phyloP scores from a whole-genome alignment of 2,888 invertebrate genomes.

The Chloroclysta siterata region DNA sequence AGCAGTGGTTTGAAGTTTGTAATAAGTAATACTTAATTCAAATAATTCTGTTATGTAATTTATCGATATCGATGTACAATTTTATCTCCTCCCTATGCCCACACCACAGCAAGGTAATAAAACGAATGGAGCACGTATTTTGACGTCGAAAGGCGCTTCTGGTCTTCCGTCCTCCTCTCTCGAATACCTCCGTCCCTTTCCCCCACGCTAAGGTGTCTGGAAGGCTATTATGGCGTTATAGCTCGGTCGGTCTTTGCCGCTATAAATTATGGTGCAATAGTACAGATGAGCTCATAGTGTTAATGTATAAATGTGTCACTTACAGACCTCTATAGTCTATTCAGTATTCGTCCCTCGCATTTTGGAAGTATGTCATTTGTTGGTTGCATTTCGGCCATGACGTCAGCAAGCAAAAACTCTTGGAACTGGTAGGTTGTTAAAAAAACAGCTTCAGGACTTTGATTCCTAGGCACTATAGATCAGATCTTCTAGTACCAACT shows the following conservation, averaged over 20 bases:
- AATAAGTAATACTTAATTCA: too few species aligned
- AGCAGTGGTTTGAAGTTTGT: too few species aligned
- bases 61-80: conserved; percentile 61
- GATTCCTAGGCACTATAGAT: too few species aligned
- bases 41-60: not conserved
- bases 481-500: too few species aligned
- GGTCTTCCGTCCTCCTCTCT: conserved; percentile 66
- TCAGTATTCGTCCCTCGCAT: too few species aligned
- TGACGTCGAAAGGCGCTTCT: conserved; percentile 85
- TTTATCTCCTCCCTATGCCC: conserved; percentile 36
- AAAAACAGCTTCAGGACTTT: too few species aligned
- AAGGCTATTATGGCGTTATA: conserved; percentile 80
- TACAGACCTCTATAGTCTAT: not conserved
- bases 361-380: too few species aligned
- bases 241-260: conserved; percentile 67
- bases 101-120: conserved; percentile 75
- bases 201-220: conserved; percentile 72
- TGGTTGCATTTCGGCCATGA: too few species aligned
- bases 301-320: conserved; percentile 40
- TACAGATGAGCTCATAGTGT: conserved; percentile 47
- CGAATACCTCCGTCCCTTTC: conserved; percentile 60
- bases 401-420: too few species aligned
- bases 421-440: not conserved
- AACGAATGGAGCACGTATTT: conserved; percentile 85
- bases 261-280: conserved; percentile 82